These are phyloP conservation scores for Frankliniella fusca DNA, from an alignment of 2,888 invertebrate species.

Conservation along the genomic window DNA sequence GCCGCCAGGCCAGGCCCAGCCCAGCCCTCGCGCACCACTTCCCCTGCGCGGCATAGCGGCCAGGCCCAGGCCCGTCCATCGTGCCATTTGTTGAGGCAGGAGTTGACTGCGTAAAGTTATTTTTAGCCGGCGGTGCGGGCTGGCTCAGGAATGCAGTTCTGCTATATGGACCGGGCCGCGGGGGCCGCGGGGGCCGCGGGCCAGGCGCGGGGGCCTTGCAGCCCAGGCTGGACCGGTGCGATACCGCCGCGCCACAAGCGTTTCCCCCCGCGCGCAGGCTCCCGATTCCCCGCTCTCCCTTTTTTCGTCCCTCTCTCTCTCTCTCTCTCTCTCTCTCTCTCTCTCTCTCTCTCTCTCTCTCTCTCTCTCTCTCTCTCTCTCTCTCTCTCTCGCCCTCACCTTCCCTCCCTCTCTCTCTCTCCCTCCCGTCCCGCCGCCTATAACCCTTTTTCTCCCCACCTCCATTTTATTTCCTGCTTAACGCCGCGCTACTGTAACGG, in stretches of 20 bases:
- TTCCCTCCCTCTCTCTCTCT: too few species aligned
- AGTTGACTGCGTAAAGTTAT: not conserved
- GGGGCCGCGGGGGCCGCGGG: not conserved
- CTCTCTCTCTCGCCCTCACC: too few species aligned
- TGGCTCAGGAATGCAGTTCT: not conserved
- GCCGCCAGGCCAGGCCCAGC: not conserved
- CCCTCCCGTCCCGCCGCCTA: not conserved
- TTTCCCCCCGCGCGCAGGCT: too few species aligned
- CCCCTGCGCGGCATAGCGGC: not conserved
- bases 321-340: not conserved
- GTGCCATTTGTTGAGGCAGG: not conserved
- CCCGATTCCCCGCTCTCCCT: not conserved
- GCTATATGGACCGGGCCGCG: not conserved
- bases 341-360: not conserved
- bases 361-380: not conserved
- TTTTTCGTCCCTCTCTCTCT: not conserved
- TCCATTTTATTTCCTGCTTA: too few species aligned
- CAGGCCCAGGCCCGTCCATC: not conserved
- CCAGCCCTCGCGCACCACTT: not conserved
- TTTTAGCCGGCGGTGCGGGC: not conserved
- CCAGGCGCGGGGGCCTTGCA: not conserved
- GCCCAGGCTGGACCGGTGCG: too few species aligned
- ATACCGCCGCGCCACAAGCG: too few species aligned
- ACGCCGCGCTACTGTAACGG: not conserved
- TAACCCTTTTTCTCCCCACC: not conserved